Evolutionary conservation across 1,140 invertebrate genomes (phyloP), one percentile per base, ranked within the genome.

Genomic region (Ruditapes philippinarum): DNA sequence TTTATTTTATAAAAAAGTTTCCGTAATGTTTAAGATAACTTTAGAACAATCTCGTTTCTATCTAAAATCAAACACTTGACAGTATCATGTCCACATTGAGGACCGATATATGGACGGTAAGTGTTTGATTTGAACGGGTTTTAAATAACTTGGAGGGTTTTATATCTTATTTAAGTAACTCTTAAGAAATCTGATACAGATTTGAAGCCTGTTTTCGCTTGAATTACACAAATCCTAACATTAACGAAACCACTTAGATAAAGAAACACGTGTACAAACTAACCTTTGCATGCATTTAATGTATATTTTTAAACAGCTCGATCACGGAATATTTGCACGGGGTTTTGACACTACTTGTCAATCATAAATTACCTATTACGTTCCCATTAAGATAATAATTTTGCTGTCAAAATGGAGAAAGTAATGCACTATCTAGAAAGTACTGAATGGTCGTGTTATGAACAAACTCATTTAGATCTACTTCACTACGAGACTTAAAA

Each of bases 21-120:
- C 7, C 12, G 36, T 42, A 42, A 49, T 19, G 1, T 78, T 78
- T 42, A 7, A 49, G n/a, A 54, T 33, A 12, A 45, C 38, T 78
- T 74, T 49, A 2, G 38, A 11, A 78, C 25, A 49, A 49, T 40
- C 31, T 38, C n/a, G 38, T 78, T 49, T 45, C 28, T 49, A 78
- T 78, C 42, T 31, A 28, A 78, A 42, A 54, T 78, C 33, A 78
- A 78, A 49, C 42, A 49, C 42, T 78, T 78, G 73, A 45, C 5
- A 31, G 73, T 45, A 49, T 78, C 73, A 73, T 5, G 11, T 38
- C 68, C 22, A 25, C 25, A 17, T 14, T 11, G 38, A 70, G 40
- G 28, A 42, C 38, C 38, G 25, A 78, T 9, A 78, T 28, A 49
- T 25, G 38, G 14, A 3, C 2, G 22, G 7, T 0, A 22, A 49